Conservation (phyloP, 2,797 vertebrate species). For the Sternarchorhynchus goeldii region DNA sequence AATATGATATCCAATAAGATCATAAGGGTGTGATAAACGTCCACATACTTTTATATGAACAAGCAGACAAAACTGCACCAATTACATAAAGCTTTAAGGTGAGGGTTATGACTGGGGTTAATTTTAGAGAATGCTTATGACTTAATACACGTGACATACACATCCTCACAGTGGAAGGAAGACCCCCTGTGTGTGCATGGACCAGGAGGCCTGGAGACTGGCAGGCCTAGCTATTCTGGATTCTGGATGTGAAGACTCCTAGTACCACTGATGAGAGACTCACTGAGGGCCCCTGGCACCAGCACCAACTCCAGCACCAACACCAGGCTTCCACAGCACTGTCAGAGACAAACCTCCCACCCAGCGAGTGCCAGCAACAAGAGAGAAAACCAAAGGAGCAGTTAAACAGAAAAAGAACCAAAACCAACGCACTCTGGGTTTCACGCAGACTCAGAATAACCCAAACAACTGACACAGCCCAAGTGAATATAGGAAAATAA, state of each 20-base stretch:
- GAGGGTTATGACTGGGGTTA: too few relatives aligned
- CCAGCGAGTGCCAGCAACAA: too few relatives aligned
- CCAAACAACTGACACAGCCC: neutral
- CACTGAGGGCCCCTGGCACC: constrained; percentile 34
- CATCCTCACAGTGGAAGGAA: neutral
- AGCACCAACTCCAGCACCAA: constrained; percentile 1
- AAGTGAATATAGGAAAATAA: neutral
- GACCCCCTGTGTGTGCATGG: neutral
- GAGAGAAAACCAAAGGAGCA: neutral
- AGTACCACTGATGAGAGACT: constrained; percentile 51
- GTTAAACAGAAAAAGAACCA: neutral
- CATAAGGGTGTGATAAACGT: too few relatives aligned
- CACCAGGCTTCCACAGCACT: neutral
- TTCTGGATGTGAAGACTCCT: constrained; percentile 45
- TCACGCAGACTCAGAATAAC: neutral
- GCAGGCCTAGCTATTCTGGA: constrained; percentile 41
- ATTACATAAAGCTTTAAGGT: too few relatives aligned
- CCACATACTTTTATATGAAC: too few relatives aligned
- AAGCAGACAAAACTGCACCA: too few relatives aligned
- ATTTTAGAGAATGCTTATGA: too few relatives aligned
- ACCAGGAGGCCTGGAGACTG: constrained; percentile 38
- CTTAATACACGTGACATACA: neutral
- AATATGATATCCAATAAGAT: too few relatives aligned
- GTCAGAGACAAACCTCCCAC: neutral
- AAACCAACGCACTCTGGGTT: too few relatives aligned